These are phyloP conservation scores for Pogonocherus hispidulus DNA, from an alignment of 2,888 invertebrate species.

Conservation along the genomic window DNA sequence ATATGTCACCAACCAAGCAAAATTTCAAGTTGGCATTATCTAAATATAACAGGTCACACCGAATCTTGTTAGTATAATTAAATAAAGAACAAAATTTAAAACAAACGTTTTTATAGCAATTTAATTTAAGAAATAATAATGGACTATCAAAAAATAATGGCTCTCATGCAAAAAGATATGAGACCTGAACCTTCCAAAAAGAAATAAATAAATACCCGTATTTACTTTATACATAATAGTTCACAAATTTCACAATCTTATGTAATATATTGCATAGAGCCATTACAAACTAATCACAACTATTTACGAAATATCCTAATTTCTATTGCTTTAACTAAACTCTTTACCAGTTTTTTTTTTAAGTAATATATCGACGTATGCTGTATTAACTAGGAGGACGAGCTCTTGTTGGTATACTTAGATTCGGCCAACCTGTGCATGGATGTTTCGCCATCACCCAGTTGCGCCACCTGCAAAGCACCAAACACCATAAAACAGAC, in stretches of 20 bases:
- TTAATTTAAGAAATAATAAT: conserved; percentile 3
- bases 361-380: conserved; percentile 18
- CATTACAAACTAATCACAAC: conserved; percentile 13
- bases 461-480: conserved; percentile 68
- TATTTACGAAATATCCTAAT: conserved; percentile 6
- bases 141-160: conserved; percentile 21
- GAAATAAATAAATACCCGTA: conserved; percentile 45
- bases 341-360: conserved; percentile 22
- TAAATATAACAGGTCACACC: conserved; percentile 51
- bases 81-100: conserved; percentile 42
- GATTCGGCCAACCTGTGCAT: conserved; percentile 69
- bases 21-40: conserved; percentile 57
- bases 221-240: conserved; percentile 21
- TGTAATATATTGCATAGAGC: conserved; percentile 16
- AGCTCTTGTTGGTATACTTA: conserved; percentile 68
- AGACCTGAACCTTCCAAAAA: conserved; percentile 27
- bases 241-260: conserved; percentile 17
- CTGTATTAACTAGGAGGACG: conserved; percentile 57
- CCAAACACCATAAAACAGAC: conserved; percentile 66
- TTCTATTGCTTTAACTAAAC: conserved; percentile 13
- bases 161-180: conserved; percentile 30
- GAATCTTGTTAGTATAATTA: conserved; percentile 7
- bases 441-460: conserved; percentile 67
- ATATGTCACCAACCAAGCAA: conserved; percentile 26
- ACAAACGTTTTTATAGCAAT: neutral